phyloP scores from a whole-genome alignment of 2,113 vertebrate species.

The Centropus bengalensis region DNA sequence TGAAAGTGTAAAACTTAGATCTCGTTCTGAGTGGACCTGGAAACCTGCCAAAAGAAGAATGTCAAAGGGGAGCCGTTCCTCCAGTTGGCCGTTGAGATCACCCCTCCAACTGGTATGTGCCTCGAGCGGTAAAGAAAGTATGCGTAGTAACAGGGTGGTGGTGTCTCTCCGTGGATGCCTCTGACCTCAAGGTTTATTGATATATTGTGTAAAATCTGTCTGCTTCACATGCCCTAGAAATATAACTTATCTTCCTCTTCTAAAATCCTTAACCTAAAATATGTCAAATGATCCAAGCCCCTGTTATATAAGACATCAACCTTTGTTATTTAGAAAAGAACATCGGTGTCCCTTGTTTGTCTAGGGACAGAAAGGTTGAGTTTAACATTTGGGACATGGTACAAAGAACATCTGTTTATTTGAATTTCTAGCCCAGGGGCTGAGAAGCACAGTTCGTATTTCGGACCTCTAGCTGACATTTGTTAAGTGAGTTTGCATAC shows the following conservation, averaged over 20 bases:
- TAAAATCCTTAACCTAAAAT: background rate
- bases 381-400: slow-evolving; percentile 14
- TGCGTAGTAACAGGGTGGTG: background rate
- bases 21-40: background rate
- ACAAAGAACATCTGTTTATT: slow-evolving; percentile 56
- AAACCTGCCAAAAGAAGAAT: background rate
- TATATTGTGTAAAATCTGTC: background rate
- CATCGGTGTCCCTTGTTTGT: background rate
- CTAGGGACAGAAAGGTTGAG: slow-evolving; percentile 17
- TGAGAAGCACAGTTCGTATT: background rate
- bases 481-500: background rate
- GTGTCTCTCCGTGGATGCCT: background rate
- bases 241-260: background rate
- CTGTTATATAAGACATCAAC: background rate
- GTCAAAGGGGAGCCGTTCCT: background rate
- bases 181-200: background rate
- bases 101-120: background rate
- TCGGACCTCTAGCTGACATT: slow-evolving; percentile 34
- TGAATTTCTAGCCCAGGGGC: background rate
- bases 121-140: background rate
- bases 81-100: background rate
- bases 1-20: background rate
- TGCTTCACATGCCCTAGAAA: background rate
- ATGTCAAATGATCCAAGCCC: background rate
- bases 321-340: background rate